Base-by-base conservation (phyloP, 2,797 vertebrate species). In the Todus mexicanus region DNA sequence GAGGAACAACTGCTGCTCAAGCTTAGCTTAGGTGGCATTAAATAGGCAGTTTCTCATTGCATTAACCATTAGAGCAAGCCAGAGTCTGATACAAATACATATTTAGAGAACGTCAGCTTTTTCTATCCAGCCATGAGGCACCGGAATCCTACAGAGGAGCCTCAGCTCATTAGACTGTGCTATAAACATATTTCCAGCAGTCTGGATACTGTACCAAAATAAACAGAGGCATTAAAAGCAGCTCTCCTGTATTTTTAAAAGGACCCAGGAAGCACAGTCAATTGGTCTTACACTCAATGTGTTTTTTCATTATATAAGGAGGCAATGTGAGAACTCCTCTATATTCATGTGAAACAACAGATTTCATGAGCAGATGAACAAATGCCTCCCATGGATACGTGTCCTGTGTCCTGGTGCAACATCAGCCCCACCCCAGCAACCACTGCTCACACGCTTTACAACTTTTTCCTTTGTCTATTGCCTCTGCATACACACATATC, bases 101-200 rank as follows among this genome's bases (percentile, higher is more conserved):
- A 80, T 78, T 85, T 59, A 85, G 84, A 89, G n/a, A n/a, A n/a
- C 69, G 85, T 13, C 1, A 5, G 43, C 76, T 91, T 94, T 73
- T 94, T 86, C 92, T 86, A 82, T 25, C 45, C 87, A 90, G 73
- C 70, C 38, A 89, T 40, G 60, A 95, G 68, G 91, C 82, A 90
- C 29, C 59, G 89, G 73, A 93, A 91, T 80, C 79, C 84, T 65
- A 86, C 29, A 93, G 61, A 89, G 82, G 79, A 94, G 87, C 64
- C 91, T 85, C 53, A 70, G 84, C 87, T 93, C 60, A 70, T 95
- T 93, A 94, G 73, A 43, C 70, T 73, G 27, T 73, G 82, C 79
- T 94, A 88, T 78, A 95, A 95, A 92, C 89, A 85, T 84, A 89
- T 72, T 87, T 93, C 43, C 82, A 94, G 89, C 87, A 96, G 84